Base-by-base conservation (phyloP, 2,888 invertebrate species). In the Cancer borealis region DNA sequence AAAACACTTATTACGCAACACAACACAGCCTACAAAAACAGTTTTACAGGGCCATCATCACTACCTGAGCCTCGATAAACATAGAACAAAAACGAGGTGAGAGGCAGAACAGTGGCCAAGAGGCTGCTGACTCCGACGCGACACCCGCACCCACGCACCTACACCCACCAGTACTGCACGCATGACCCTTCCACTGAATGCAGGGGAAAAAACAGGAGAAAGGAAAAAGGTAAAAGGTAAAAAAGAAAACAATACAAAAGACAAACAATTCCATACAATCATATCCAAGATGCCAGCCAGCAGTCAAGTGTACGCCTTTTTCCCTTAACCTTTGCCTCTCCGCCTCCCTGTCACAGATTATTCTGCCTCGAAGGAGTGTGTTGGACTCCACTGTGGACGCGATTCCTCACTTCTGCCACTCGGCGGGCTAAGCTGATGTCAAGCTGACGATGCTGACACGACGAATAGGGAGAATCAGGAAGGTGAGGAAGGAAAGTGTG, bases 1-100 rank as follows among this genome's bases (percentile, higher is more conserved):
- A 79, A 79, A 79, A 79, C 79, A 30, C 79, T 30, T 30, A 79
- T 79, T 79, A 30, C 79, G 79, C 79, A 79, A 79, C 79, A 79
- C 79, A 79, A 79, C 79, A 79, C 79, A 26, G 3, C 79, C 30
- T 30, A 79, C 79, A 79, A 79, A 79, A 79, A 79, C 79, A 30
- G 79, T 14, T 30, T 79, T 79, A 79, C 79, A 30, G 30, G 79
- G 30, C 10, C 79, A 79, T 79, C 79, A 79, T 30, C 79, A 79
- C 79, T 30, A 79, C 79, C 79, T 79, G 79, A 30, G 79, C 6
- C 79, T 79, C 79, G 30, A 79, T 79, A 79, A 79, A 79, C 79
- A 79, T 12, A 30, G 79, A 21, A 66, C 79, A 79, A 79, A 79
- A 79, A 79, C 6, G 26, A 30, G 79, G 30, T 79, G 79, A 79